A percentile compares a stretch with the other conserved stretches of the same genome.
These are phyloP conservation scores for Clarias laeviceps DNA, from an alignment of 2,797 vertebrate genomes.

Conservation along the genomic window DNA sequence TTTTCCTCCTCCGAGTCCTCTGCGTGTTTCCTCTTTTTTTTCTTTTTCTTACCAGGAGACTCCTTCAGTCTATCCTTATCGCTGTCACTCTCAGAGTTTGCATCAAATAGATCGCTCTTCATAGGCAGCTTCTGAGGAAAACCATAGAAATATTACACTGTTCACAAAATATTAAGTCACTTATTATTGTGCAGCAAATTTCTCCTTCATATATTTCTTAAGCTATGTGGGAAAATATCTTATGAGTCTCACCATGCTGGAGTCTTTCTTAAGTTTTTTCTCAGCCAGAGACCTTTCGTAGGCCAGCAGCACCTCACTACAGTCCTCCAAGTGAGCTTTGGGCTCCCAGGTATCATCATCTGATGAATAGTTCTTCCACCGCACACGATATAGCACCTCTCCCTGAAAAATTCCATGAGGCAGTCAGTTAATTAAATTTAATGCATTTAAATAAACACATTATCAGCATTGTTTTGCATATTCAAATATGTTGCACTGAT, in stretches of 20 bases:
- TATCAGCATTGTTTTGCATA: not conserved
- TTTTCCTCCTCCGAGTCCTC: conserved; percentile 61
- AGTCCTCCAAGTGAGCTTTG: conserved; percentile 91
- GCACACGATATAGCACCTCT: conserved; percentile 89
- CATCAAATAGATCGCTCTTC: conserved; percentile 87
- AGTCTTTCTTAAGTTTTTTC: conserved; percentile 83
- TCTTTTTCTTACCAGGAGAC: conserved; percentile 82
- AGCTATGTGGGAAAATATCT: not conserved
- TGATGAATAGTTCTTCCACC: conserved; percentile 95
- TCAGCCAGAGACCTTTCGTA: conserved; percentile 84
- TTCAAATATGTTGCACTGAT: not conserved
- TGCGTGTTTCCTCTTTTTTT: conserved; percentile 80
- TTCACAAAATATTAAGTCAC: not conserved
- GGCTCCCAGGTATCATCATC: conserved; percentile 99
- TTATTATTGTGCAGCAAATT: not conserved
- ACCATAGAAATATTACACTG: conserved; percentile 15
- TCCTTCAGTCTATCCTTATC: conserved; percentile 76
- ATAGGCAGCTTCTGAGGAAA: conserved; percentile 78
- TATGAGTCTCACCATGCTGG: conserved; percentile 73
- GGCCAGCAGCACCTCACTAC: conserved; percentile 90
- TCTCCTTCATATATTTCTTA: not conserved
- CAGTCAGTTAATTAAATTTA: not conserved
- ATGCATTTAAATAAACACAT: not conserved
- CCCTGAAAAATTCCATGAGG: conserved; percentile 73
- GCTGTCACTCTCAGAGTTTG: conserved; percentile 86